Percentiles rank a stretch among this genome's conserved stretches.
phyloP scores from a whole-genome alignment of 2,113 vertebrate species.

The Motacilla alba region DNA sequence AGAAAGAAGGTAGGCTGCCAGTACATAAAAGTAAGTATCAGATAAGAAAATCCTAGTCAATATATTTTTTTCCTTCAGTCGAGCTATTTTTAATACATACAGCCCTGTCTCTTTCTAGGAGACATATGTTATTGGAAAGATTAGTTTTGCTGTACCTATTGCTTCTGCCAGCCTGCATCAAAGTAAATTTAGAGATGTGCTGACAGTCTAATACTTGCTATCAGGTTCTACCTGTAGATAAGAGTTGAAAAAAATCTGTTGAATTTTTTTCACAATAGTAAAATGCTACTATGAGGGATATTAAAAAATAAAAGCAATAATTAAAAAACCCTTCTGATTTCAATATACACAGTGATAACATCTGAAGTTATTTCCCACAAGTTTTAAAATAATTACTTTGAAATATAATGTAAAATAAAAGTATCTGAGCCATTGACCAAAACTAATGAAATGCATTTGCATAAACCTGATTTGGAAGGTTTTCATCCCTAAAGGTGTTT shows the following conservation, averaged over 20 bases:
- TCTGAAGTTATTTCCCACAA: not conserved
- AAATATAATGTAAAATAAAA: not conserved
- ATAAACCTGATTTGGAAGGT: not conserved
- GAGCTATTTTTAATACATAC: conserved; percentile 62
- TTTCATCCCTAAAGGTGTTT: not conserved
- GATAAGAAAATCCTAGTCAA: conserved; percentile 63
- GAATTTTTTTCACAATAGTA: not conserved
- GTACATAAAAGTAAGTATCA: conserved; percentile 46
- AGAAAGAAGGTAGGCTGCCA: not conserved
- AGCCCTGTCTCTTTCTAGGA: conserved; percentile 59
- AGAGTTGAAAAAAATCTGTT: conserved; percentile 41
- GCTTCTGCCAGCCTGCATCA: conserved; percentile 63
- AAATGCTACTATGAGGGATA: not conserved
- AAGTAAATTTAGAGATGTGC: conserved; percentile 68
- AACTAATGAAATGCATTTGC: not conserved
- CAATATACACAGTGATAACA: not conserved
- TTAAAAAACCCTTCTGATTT: not conserved
- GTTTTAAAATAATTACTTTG: not conserved
- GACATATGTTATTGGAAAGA: conserved; percentile 68
- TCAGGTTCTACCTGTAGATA: conserved; percentile 64
- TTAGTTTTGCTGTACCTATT: conserved; percentile 66
- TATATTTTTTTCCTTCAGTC: conserved; percentile 49
- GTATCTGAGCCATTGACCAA: fast-evolving
- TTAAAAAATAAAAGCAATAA: not conserved
- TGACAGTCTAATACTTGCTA: conserved; percentile 68